These are phyloP conservation scores for Pemphredon lugubris DNA, from an alignment of 2,888 invertebrate genomes.

Conservation along the genomic window DNA sequence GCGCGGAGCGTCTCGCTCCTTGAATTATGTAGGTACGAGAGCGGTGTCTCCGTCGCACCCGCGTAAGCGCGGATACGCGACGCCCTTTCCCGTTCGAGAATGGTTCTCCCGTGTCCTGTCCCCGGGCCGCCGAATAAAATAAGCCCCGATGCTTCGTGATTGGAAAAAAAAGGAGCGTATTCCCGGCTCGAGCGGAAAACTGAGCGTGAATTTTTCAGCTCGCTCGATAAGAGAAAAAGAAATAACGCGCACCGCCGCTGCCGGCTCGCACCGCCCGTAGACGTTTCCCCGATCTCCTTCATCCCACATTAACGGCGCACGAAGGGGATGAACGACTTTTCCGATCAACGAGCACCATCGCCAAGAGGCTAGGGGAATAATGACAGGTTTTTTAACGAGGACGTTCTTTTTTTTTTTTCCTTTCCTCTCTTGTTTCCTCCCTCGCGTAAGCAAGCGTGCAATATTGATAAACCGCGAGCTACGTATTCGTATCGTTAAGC, in stretches of 20 bases:
- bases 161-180: conserved; percentile 7
- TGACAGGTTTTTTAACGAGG: conserved; percentile 67
- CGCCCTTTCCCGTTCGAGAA: neutral
- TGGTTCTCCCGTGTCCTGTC: neutral
- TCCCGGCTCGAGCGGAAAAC: conserved; percentile 6
- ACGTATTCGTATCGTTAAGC: conserved; percentile 63
- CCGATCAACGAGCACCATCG: conserved; percentile 59
- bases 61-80: neutral
- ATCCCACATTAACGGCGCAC: conserved; percentile 38
- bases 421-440: conserved; percentile 43
- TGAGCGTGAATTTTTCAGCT: conserved; percentile 17
- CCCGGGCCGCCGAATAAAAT: conserved; percentile 4
- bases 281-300: conserved; percentile 38
- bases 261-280: conserved; percentile 9
- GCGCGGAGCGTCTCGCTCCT: conserved; percentile 47
- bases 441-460: conserved; percentile 62
- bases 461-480: conserved; percentile 65
- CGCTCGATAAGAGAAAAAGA: conserved; percentile 5
- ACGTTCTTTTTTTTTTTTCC: conserved; percentile 38
- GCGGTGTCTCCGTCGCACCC: conserved; percentile 30
- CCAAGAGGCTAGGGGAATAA: conserved; percentile 61
- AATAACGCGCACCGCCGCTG: conserved; percentile 18
- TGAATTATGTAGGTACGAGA: conserved; percentile 64
- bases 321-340: conserved; percentile 60
- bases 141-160: conserved; percentile 6